A percentile compares a stretch with the other conserved stretches of the same genome.
phyloP scores from a whole-genome alignment of 1,140 invertebrate genomes.

The Saccostrea echinata region DNA sequence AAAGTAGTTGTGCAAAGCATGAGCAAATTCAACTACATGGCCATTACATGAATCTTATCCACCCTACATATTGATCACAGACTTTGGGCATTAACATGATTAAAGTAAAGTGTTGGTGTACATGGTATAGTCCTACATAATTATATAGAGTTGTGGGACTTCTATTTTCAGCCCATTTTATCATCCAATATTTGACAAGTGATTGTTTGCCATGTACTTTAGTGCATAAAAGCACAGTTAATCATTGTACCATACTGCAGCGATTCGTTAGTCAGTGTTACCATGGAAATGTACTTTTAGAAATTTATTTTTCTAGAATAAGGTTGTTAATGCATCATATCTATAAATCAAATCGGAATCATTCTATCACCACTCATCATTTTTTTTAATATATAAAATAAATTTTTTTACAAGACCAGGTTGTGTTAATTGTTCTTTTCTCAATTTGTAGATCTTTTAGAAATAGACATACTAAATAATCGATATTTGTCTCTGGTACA shows the following conservation, averaged over 20 bases:
- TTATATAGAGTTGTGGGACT: neutral
- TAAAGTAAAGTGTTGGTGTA: neutral
- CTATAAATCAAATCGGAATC: conserved; percentile 10
- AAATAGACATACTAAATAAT: no score
- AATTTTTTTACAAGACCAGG: neutral
- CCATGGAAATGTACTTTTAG: neutral
- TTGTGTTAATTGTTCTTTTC: no score
- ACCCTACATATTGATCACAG: neutral
- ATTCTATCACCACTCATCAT: neutral
- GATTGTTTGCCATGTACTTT: no score
- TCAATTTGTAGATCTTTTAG: no score
- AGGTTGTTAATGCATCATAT: neutral
- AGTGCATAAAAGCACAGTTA: neutral
- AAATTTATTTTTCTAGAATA: neutral
- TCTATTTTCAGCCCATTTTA: neutral
- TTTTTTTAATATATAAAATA: conserved; percentile 29
- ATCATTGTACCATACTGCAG: neutral
- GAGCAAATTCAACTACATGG: neutral
- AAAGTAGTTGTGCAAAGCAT: neutral
- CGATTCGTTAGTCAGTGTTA: neutral
- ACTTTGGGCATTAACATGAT: neutral
- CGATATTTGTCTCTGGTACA: no score
- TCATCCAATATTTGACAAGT: neutral
- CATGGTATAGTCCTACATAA: neutral
- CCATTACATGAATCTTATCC: neutral